phyloP scores from a whole-genome alignment of 2,797 vertebrate genomes.

The Agapornis canus region DNA sequence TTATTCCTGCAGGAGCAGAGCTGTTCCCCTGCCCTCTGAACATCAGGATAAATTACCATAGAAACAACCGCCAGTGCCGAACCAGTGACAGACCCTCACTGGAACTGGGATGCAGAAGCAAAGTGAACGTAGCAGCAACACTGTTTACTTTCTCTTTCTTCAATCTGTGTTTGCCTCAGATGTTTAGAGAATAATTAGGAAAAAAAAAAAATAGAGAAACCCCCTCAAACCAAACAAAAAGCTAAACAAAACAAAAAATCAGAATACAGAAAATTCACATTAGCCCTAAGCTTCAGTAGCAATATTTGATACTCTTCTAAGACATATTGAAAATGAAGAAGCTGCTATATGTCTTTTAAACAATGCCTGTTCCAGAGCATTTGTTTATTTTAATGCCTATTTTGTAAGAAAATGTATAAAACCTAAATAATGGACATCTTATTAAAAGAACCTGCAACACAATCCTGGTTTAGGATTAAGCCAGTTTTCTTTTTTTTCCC shows the following conservation, averaged over 20 bases:
- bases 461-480: background rate
- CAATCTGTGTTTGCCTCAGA: background rate
- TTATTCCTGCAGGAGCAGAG: background rate
- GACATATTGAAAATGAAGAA: background rate
- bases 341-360: background rate
- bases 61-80: background rate
- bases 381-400: background rate
- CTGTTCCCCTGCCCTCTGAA: background rate
- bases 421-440: background rate
- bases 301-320: background rate
- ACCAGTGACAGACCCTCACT: background rate
- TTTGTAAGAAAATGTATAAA: background rate
- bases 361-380: background rate
- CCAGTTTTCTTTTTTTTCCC: background rate
- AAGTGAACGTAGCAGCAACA: accelerated
- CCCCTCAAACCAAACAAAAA: background rate
- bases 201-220: background rate
- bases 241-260: background rate
- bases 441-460: background rate
- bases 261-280: background rate
- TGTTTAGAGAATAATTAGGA: background rate
- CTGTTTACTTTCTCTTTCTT: background rate
- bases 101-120: background rate
- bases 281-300: background rate
- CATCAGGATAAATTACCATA: background rate